Percentiles rank a stretch among this genome's conserved stretches.
Evolutionary conservation across 1,140 invertebrate species (phyloP).

Genomic region (Drepana arcuata): DNA sequence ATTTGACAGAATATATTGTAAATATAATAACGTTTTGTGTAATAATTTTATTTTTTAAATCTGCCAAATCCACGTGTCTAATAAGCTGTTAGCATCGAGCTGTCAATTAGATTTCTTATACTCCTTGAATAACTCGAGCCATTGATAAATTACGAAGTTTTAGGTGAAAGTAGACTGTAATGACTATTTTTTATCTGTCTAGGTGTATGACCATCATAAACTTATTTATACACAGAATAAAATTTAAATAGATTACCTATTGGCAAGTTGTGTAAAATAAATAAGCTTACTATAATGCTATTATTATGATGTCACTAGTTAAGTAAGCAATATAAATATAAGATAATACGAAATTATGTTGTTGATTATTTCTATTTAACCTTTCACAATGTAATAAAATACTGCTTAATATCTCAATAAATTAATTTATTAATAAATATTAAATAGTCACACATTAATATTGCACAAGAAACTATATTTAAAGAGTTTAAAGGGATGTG

Average conservation of each 20-base stretch:
- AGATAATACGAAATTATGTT: slow-evolving; percentile 39
- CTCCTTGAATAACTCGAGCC: slow-evolving; percentile 61
- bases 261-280: slow-evolving; percentile 71
- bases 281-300: slow-evolving; percentile 71
- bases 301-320: slow-evolving; percentile 70
- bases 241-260: slow-evolving; percentile 67
- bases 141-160: slow-evolving; percentile 41
- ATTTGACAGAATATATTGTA: slow-evolving; percentile 63
- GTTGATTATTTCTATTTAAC: slow-evolving; percentile 4
- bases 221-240: slow-evolving; percentile 70
- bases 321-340: slow-evolving; percentile 72
- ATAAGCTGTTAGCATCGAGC: slow-evolving; percentile 56
- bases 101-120: slow-evolving; percentile 68
- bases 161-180: slow-evolving; percentile 67
- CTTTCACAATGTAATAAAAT: no score
- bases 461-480: background rate
- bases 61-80: slow-evolving; percentile 63
- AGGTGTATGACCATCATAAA: slow-evolving; percentile 67
- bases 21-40: slow-evolving; percentile 63
- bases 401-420: background rate
- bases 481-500: slow-evolving; percentile 5
- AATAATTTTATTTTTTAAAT: slow-evolving; percentile 63
- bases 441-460: background rate
- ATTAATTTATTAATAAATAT: slow-evolving; percentile 3
- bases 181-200: slow-evolving; percentile 69